Conservation (phyloP, 2,888 invertebrate genomes). For the Tubulanus polymorphus region DNA sequence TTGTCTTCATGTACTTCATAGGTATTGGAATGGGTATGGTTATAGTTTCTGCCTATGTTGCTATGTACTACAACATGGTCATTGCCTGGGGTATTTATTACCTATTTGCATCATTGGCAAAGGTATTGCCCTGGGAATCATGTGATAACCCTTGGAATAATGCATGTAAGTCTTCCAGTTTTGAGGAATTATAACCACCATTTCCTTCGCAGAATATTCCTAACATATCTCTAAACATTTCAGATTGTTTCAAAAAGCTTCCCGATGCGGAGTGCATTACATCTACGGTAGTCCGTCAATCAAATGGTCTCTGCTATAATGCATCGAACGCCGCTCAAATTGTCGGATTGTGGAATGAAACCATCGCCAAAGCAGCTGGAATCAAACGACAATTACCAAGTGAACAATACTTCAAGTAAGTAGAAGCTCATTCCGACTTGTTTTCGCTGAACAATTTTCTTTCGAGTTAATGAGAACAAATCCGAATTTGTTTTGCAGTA, state of each 20-base stretch:
- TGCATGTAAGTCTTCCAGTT: neutral
- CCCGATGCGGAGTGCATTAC: slow-evolving; percentile 8
- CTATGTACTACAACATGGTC: slow-evolving; percentile 35
- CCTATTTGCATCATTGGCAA: slow-evolving; percentile 29
- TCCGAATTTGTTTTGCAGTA: slow-evolving; percentile 30
- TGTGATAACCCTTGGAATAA: slow-evolving; percentile 36
- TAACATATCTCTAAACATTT: too few relatives aligned
- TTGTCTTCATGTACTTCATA: slow-evolving; percentile 9
- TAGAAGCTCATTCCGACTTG: too few relatives aligned
- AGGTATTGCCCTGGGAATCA: slow-evolving; percentile 25
- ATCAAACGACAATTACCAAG: slow-evolving; percentile 34
- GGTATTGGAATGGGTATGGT: slow-evolving; percentile 27
- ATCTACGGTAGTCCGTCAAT: neutral
- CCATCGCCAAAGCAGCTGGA: slow-evolving; percentile 26
- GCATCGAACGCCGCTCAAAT: slow-evolving; percentile 18
- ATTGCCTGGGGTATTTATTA: slow-evolving; percentile 34
- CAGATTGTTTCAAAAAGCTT: slow-evolving; percentile 6
- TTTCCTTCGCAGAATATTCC: too few relatives aligned
- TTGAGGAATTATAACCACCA: too few relatives aligned
- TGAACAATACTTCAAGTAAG: slow-evolving; percentile 49
- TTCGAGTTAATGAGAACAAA: too few relatives aligned
- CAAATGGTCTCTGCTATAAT: slow-evolving; percentile 31
- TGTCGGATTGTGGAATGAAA: slow-evolving; percentile 32
- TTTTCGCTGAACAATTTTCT: too few relatives aligned
- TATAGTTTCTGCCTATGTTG: slow-evolving; percentile 26